These are phyloP conservation scores for Sula dactylatra DNA, from an alignment of 2,113 vertebrate genomes.

Conservation along the genomic window DNA sequence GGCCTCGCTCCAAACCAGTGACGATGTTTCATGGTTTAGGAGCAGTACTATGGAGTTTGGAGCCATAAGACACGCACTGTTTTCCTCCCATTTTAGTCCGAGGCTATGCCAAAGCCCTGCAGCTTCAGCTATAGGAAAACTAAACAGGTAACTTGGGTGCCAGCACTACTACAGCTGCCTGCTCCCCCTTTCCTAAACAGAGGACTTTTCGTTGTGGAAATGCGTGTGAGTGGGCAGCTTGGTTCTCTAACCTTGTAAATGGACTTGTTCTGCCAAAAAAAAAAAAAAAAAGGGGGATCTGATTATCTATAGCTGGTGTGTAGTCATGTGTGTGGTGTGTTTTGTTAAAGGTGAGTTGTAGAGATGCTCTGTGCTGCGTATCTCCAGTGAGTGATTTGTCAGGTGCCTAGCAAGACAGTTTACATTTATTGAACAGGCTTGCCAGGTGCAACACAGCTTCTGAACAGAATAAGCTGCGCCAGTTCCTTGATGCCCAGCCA, in stretches of 20 bases:
- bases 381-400: background rate
- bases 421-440: background rate
- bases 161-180: background rate
- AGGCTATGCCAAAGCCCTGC: slow-evolving; percentile 35
- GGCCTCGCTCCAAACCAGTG: background rate
- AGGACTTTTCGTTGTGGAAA: background rate
- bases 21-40: background rate
- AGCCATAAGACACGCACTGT: slow-evolving; percentile 19
- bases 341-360: background rate
- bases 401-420: background rate
- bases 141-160: background rate
- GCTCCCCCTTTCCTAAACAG: background rate
- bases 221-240: background rate
- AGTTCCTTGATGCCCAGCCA: background rate
- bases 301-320: background rate
- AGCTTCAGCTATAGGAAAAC: slow-evolving; percentile 25
- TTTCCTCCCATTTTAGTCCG: background rate
- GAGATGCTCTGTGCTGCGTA: background rate
- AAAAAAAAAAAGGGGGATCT: background rate
- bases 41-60: background rate
- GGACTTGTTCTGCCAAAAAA: slow-evolving; percentile 1
- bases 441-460: background rate
- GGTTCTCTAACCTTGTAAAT: background rate
- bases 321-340: background rate
- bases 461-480: background rate